Base-by-base conservation (phyloP, 2,888 invertebrate genomes). In the Diogma glabrata region DNA sequence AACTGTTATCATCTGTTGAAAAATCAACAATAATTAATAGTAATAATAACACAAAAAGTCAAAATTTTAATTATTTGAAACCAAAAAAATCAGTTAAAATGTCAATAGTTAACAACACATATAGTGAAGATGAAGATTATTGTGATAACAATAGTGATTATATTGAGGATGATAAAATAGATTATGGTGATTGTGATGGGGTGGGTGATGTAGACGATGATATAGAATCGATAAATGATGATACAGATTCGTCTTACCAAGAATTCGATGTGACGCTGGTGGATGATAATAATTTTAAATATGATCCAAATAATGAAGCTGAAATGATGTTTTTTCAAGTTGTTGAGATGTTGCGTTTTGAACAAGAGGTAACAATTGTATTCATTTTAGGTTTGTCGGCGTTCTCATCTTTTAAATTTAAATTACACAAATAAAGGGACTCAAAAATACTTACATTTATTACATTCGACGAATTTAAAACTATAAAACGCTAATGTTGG, bases 241-340 rank as follows among this genome's bases (percentile, higher is more conserved):
- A 64, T 6, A 61, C 61, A 14, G 60, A 63, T 19, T 63, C 64
- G 51, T 60, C 64, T 36, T 65, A 64, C 52, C 64, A 66, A 40
- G 59, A 61, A 54, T 58, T 58, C 52, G 67, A 70, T 58, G 64
- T 69, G 28, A 70, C 70, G 4, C 59, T 70, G 48, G 66, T 70
- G 54, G 69, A 68, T 50, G 69, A 69, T 57, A 63, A 63, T 28
- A 65, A 67, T 58, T 66, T 67, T 51, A 66, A 62, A 51, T 67
- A 63, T 61, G 65, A 67, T 59, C 69, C 70, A 38, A 65, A 69
- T 57, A 70, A 69, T 56, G 70, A 70, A 56, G 70, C 69, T 23
- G 70, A 70, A 58, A 64, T 67, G 56, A 69, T 70, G 70, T 70
- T 69, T 56, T 60, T 64, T 47, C 68, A 70, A 59, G 67, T 70